Base-by-base conservation (phyloP, 2,113 vertebrate species). In the Pseudorasbora parva region DNA sequence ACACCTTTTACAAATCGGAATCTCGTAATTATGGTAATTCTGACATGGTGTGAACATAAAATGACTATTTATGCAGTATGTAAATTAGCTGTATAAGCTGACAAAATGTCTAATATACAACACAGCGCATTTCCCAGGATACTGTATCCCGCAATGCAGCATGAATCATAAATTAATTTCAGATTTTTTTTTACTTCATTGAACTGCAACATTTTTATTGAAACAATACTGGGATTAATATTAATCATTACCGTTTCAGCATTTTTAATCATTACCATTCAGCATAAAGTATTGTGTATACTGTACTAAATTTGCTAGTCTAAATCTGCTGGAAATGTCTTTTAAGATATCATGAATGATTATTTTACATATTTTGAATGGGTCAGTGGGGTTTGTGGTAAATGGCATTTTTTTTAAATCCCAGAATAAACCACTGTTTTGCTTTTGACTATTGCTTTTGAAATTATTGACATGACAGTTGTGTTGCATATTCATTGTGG, bases 401-500 rank as follows among this genome's bases (percentile, higher is more conserved):
- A 68, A 68, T 66, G 14, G 62, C 62, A 66, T n/a, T n/a, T n/a
- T n/a, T n/a, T n/a, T n/a, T 66, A 17, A 33, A 37, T 3, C 30
- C 19, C 30, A 11, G 33, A 69, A 10, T 30, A 68, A 21, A 41
- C 33, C 33, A 21, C 2, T 68, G 8, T 23, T 30, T 30, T 56
- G 17, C 49, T 21, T 75, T 56, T 43, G 7, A 21, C n/a, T n/a
- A n/a, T 30, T 56, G 17, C 49, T 21, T 75, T 56, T 43, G 7
- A 21, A 33, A 41, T 8, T 8, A 62, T 69, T 85, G n/a, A 21
- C 3, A 14, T 33, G n/a, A 47, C 73, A 37, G 72, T 78, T 27
- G 21, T 62, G 23, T 57, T 62, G 51, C 33, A 33, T 5, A 47
- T 73, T 81, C 41, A 59, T 1, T 64, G 59, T 30, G 59, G 85